phyloP scores from a whole-genome alignment of 2,888 invertebrate genomes.

The Hecatera dysodea region DNA sequence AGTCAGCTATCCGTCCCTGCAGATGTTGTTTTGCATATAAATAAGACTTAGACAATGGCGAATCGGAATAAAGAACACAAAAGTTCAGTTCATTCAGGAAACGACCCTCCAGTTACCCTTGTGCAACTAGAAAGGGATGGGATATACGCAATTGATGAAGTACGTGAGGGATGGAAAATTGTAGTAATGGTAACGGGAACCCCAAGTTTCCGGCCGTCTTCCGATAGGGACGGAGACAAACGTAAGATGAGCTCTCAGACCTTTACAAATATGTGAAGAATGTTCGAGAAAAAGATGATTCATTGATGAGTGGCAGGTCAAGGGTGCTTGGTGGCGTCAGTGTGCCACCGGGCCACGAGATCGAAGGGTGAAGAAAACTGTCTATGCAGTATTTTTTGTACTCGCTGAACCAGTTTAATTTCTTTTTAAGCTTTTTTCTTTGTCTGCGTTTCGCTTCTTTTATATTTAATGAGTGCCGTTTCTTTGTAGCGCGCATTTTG shows the following conservation, averaged over 20 bases:
- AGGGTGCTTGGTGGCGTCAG: conserved; percentile 70
- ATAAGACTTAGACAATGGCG: conserved; percentile 70
- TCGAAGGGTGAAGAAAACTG: conserved; percentile 70
- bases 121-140: conserved; percentile 78
- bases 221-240: conserved; percentile 75
- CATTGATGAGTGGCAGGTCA: conserved; percentile 70
- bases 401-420: conserved; percentile 58
- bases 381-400: conserved; percentile 57
- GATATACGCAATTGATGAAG: conserved; percentile 43
- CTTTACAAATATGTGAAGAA: conserved; percentile 60
- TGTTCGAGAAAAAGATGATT: conserved; percentile 60
- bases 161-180: conserved; percentile 71
- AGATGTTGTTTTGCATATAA: conserved; percentile 77
- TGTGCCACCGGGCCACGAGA: conserved; percentile 82
- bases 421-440: conserved; percentile 43
- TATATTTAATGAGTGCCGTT: conserved; percentile 15
- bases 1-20: conserved; percentile 45
- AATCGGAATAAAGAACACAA: conserved; percentile 74
- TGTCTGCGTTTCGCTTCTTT: conserved; percentile 22
- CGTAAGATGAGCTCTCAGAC: conserved; percentile 75
- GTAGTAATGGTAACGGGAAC: conserved; percentile 79
- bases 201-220: conserved; percentile 83
- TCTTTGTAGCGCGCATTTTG: neutral
- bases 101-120: conserved; percentile 76
- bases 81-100: conserved; percentile 73